Percentiles rank a stretch among this genome's conserved stretches.
Evolutionary conservation across 2,113 vertebrate species (phyloP).

Genomic region (Cromileptes altivelis): DNA sequence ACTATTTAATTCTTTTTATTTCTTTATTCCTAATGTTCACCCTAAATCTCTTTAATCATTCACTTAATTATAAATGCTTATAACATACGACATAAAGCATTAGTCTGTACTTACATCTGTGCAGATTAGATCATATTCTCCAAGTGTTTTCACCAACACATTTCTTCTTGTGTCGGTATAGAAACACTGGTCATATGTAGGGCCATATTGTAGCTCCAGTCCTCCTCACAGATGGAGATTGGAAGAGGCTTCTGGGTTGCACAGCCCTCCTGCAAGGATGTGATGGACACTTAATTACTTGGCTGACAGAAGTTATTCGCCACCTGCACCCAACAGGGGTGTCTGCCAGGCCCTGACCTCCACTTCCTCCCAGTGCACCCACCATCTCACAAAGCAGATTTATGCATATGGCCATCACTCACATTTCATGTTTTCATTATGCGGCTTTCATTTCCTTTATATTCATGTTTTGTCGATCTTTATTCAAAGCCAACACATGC

Average conservation of each 20-base stretch:
- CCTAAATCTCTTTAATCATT: neutral
- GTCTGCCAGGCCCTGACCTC: conserved; percentile 79
- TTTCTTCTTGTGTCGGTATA: conserved; percentile 24
- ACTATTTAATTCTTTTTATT: neutral
- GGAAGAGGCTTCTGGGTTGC: conserved; percentile 69
- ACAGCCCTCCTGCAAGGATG: conserved; percentile 75
- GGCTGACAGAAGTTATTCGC: conserved; percentile 80
- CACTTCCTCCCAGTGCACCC: conserved; percentile 68
- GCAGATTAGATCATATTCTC: neutral
- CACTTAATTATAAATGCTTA: neutral
- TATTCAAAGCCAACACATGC: conserved; percentile 9
- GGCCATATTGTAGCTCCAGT: conserved; percentile 71
- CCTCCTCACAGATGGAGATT: conserved; percentile 77
- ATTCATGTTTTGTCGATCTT: neutral
- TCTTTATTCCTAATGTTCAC: neutral
- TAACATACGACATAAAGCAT: neutral
- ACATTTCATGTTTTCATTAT: conserved; percentile 46
- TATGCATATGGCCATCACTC: conserved; percentile 67
- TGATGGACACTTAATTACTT: conserved; percentile 86
- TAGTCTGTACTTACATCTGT: neutral
- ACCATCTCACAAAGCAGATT: conserved; percentile 64
- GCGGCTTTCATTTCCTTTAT: conserved; percentile 24
- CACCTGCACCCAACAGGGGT: conserved; percentile 82
- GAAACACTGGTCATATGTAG: conserved; percentile 46
- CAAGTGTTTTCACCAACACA: neutral